phyloP scores from a whole-genome alignment of 2,797 vertebrate species.

The Potorous gilbertii region DNA sequence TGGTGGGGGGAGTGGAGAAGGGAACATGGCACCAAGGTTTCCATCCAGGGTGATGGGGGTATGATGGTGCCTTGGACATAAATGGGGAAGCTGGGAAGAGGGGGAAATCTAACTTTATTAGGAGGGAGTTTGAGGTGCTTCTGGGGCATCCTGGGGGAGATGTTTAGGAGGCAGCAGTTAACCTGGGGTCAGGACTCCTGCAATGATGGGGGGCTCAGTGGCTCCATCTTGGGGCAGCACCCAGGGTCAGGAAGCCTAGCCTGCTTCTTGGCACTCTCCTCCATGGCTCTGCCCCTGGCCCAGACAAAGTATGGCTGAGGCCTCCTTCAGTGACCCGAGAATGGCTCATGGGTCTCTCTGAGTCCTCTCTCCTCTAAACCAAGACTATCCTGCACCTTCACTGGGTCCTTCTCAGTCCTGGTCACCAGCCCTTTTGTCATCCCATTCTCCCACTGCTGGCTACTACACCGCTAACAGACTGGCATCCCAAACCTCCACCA shows the following conservation, averaged over 20 bases:
- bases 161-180: too few species aligned
- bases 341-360: too few species aligned
- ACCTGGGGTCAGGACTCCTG: neutral
- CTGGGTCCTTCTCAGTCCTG: too few species aligned
- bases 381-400: too few species aligned
- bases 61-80: neutral
- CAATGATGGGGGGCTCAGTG: too few species aligned
- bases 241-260: neutral
- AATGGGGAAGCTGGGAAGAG: neutral
- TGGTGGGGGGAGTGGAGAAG: neutral
- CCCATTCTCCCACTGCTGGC: neutral
- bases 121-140: neutral
- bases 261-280: neutral
- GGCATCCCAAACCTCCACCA: neutral
- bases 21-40: too few species aligned
- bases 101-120: neutral
- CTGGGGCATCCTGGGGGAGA: neutral
- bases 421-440: neutral
- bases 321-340: neutral
- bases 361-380: too few species aligned
- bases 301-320: too few species aligned
- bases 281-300: neutral
- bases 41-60: too few species aligned
- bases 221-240: too few species aligned
- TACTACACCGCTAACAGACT: neutral